A percentile compares a stretch with the other conserved stretches of the same genome.
Evolutionary conservation across 2,888 invertebrate species (phyloP).

Genomic region (Eristalinus sepulchralis): DNA sequence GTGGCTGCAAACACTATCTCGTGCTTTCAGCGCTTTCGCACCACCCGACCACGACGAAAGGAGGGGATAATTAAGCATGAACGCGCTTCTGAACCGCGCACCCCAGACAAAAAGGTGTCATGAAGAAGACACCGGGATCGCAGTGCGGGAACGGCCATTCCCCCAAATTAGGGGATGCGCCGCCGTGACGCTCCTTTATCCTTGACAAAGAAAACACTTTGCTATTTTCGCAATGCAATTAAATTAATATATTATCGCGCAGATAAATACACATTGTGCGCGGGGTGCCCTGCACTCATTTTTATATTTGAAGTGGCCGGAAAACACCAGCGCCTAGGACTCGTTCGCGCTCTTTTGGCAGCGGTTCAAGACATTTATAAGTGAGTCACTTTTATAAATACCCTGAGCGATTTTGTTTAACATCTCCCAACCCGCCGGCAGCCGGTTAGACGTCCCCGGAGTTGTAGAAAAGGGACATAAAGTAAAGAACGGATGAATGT

Average conservation of each 20-base stretch:
- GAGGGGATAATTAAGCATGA: slow-evolving; percentile 69
- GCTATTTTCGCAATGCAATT: slow-evolving; percentile 69
- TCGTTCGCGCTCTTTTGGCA: slow-evolving; percentile 44
- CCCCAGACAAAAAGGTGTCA: slow-evolving; percentile 65
- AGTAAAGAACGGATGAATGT: slow-evolving; percentile 24
- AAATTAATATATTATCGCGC: slow-evolving; percentile 65
- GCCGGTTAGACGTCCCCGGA: slow-evolving; percentile 20
- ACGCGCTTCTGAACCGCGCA: slow-evolving; percentile 64
- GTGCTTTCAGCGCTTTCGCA: slow-evolving; percentile 31
- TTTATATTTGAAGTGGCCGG: slow-evolving; percentile 2
- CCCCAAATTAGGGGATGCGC: slow-evolving; percentile 44
- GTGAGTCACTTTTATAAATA: slow-evolving; percentile 70
- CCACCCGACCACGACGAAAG: slow-evolving; percentile 8
- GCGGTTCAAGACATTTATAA: slow-evolving; percentile 61
- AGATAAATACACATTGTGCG: slow-evolving; percentile 61
- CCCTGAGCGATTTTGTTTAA: slow-evolving; percentile 25
- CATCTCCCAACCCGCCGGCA: background rate
- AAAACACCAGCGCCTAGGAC: background rate
- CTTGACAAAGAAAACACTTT: slow-evolving; percentile 71
- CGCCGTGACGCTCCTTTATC: slow-evolving; percentile 60
- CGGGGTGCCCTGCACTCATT: slow-evolving; percentile 15
- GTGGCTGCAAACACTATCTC: slow-evolving; percentile 65
- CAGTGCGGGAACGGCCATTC: slow-evolving; percentile 42
- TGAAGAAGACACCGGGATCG: slow-evolving; percentile 31
- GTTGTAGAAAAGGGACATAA: slow-evolving; percentile 22